Evolutionary conservation across 2,113 vertebrate species (phyloP).

Genomic region (Panthera leo): DNA sequence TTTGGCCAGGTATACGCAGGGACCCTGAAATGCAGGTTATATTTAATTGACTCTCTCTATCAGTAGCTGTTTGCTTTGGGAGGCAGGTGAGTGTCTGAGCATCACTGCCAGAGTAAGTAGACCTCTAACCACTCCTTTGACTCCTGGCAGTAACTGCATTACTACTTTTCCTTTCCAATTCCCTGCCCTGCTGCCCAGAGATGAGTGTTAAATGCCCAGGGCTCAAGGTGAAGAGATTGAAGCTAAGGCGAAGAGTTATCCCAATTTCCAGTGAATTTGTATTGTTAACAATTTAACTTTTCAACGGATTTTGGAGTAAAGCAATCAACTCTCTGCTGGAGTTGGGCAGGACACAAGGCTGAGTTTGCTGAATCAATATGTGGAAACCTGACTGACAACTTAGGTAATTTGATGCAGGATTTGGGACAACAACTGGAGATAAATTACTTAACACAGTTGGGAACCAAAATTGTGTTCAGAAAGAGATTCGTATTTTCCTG

Average conservation of each 20-base stretch:
- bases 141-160: slow-evolving; percentile 38
- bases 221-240: slow-evolving; percentile 70
- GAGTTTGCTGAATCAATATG: slow-evolving; percentile 70
- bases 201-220: slow-evolving; percentile 66
- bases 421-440: slow-evolving; percentile 77
- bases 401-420: slow-evolving; percentile 68
- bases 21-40: neutral
- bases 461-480: slow-evolving; percentile 75
- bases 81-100: neutral
- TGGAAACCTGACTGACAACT: slow-evolving; percentile 73
- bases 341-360: neutral
- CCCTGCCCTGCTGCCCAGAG: slow-evolving; percentile 9
- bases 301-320: slow-evolving; percentile 69
- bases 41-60: slow-evolving; percentile 27
- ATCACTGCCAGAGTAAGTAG: slow-evolving; percentile 2
- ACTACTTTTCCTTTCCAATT: slow-evolving; percentile 57
- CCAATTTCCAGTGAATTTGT: slow-evolving; percentile 76
- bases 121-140: slow-evolving; percentile 15
- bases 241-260: slow-evolving; percentile 52
- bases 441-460: slow-evolving; percentile 71
- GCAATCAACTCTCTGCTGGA: slow-evolving; percentile 60
- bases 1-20: neutral
- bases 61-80: slow-evolving; percentile 12
- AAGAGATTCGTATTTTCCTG: slow-evolving; percentile 61
- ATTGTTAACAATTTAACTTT: slow-evolving; percentile 73